Evolutionary conservation across 2,113 vertebrate species (phyloP).

Genomic region (Hirundichthys speculiger): DNA sequence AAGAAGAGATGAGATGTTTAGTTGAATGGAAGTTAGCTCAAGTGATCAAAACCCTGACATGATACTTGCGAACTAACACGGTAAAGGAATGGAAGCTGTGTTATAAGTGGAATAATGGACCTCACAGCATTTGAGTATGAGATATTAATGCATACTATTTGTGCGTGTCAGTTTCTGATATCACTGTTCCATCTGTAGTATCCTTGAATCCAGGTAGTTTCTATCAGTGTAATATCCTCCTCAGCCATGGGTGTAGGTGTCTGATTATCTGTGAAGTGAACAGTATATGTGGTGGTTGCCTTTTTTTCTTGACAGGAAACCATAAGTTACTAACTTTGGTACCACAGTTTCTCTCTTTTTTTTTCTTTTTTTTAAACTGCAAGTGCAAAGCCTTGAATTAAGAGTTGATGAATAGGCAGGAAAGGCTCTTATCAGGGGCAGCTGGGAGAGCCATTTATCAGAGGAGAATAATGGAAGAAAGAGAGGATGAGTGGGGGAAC

Average conservation of each 20-base stretch:
- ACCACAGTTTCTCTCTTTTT: constrained; percentile 47
- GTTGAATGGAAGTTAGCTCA: no score
- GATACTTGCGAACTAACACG: no score
- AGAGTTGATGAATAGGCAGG: constrained; percentile 83
- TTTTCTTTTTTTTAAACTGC: constrained; percentile 38
- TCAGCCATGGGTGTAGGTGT: background rate
- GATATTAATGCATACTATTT: no score
- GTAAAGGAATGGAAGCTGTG: no score
- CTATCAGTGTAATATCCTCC: no score
- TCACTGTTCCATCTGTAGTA: no score
- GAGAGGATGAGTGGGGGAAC: constrained; percentile 54
- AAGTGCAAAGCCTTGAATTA: constrained; percentile 67
- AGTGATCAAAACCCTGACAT: no score
- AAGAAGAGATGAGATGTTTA: no score
- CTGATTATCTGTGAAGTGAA: constrained; percentile 21
- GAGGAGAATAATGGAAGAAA: constrained; percentile 70
- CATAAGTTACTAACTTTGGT: constrained; percentile 42
- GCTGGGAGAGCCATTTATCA: constrained; percentile 86
- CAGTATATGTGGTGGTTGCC: constrained; percentile 3
- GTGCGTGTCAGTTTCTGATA: no score
- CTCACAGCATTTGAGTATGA: no score
- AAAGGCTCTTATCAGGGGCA: constrained; percentile 82
- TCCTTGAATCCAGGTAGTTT: no score
- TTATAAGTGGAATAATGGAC: no score
- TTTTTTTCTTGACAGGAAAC: constrained; percentile 33